Evolutionary conservation across 1,140 invertebrate species (phyloP), one percentile per base, ranked within the genome.

Genomic region (Melanaphis sacchari): DNA sequence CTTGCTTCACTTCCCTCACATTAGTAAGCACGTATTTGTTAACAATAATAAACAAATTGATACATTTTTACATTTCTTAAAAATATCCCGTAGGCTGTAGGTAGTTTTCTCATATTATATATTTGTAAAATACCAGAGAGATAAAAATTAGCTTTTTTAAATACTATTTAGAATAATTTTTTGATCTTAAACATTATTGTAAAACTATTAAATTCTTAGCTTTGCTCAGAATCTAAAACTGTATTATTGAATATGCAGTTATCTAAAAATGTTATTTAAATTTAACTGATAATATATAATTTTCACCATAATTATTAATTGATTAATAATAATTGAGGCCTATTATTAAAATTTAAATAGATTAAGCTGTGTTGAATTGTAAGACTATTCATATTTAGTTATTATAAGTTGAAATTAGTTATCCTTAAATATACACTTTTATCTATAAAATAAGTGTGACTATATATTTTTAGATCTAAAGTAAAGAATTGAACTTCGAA

Each of bases 251-350:
- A 21, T 76, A n/a, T 76, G 59, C n/a, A 76, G 59, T 36, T 76
- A 76, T 76, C 11, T 76, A n/a, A 76, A 76, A 76, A n/a, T n/a
- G 31, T n/a, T 76, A 76, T 76, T 76, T 76, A 76, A 76, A 76
- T 76, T 76, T 76, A 76, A 76, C 59, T 76, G 59, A 76, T 76
- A 76, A 76, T 76, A n/a, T 76, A n/a, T n/a, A 76, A 76, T 76
- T 76, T 76, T 76, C 59, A 76, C 31, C 31, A 76, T 76, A 76
- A 76, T 76, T 76, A 76, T 76, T n/a, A 76, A 76, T n/a, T 76
- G 31, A 4, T 76, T 76, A 76, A 18, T 76, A n/a, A 76, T 76
- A 76, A 76, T 76, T 76, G 11, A 76, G 18, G n/a, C 59, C 15
- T n/a, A 76, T 76, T 76, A n/a, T 76, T 76, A 21, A 76, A 76